phyloP scores from a whole-genome alignment of 2,888 invertebrate species.

The Diaphora mendica region DNA sequence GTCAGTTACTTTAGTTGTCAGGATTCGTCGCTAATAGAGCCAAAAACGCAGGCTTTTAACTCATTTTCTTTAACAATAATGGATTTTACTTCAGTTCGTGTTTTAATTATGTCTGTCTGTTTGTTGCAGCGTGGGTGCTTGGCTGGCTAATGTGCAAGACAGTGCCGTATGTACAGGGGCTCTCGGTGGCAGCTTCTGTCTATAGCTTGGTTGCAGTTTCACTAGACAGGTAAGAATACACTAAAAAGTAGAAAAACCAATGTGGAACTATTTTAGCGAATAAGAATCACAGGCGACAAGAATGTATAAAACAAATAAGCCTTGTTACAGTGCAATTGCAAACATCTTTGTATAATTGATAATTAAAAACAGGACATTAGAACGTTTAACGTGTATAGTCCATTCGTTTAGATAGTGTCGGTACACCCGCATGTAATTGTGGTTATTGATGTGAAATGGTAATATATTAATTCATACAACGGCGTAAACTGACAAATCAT shows the following conservation, averaged over 20 bases:
- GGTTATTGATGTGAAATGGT: too few relatives aligned
- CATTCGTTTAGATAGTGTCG: too few relatives aligned
- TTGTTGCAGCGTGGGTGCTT: conserved; percentile 94
- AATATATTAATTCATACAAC: too few relatives aligned
- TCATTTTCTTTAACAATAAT: background rate
- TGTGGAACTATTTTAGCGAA: background rate
- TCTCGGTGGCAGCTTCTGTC: conserved; percentile 97
- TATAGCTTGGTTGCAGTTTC: conserved; percentile 98
- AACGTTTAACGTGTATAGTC: too few relatives aligned
- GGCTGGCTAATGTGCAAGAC: conserved; percentile 98
- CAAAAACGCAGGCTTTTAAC: too few relatives aligned
- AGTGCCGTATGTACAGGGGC: conserved; percentile 97
- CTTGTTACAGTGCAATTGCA: too few relatives aligned
- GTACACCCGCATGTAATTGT: too few relatives aligned
- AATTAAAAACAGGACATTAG: too few relatives aligned
- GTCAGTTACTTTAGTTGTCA: too few relatives aligned
- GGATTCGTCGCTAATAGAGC: too few relatives aligned
- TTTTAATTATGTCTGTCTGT: conserved; percentile 20
- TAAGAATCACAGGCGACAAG: background rate
- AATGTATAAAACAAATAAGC: background rate
- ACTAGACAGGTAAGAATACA: conserved; percentile 92
- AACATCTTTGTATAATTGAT: too few relatives aligned
- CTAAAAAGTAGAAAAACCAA: background rate
- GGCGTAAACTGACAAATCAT: too few relatives aligned
- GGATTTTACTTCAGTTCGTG: background rate